A percentile compares a stretch with the other conserved stretches of the same genome.
These are phyloP conservation scores for Sebastes schlegelii DNA, from an alignment of 2,113 vertebrate species.

Conservation along the genomic window DNA sequence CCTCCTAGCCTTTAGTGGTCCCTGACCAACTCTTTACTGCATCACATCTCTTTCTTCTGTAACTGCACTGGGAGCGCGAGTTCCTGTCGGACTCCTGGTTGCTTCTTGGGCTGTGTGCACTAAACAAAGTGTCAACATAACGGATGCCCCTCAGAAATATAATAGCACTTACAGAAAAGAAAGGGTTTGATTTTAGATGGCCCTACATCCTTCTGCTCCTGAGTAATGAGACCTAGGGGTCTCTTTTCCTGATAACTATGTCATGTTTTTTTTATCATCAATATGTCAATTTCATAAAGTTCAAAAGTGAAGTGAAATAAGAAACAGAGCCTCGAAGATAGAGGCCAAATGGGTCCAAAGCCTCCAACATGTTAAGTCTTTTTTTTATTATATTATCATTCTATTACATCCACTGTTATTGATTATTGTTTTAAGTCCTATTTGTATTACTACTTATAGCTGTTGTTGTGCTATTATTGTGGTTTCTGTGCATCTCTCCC, in stretches of 20 bases:
- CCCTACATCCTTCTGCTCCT: not conserved
- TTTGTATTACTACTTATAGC: no score
- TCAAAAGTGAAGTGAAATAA: not conserved
- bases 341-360: not conserved
- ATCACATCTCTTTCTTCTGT: not conserved
- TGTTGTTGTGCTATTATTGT: no score
- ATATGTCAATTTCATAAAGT: not conserved
- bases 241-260: not conserved
- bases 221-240: slow-evolving; percentile 2
- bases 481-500: no score
- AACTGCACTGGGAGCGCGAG: not conserved
- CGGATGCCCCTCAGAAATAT: slow-evolving; percentile 11
- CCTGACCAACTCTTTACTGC: not conserved
- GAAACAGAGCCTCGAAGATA: not conserved
- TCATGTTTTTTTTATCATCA: not conserved
- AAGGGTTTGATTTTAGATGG: slow-evolving; percentile 7
- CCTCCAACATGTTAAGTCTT: not conserved
- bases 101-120: not conserved
- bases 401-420: no score
- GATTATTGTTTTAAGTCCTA: no score
- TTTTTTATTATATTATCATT: no score
- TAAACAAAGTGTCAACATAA: slow-evolving; percentile 16
- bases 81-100: not conserved
- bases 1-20: not conserved
- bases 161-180: slow-evolving; percentile 11